phyloP scores from a whole-genome alignment of 2,113 vertebrate species.

The Rattus norvegicus region GRCr8 NC_086022.1:177981501-177982000 shows the following conservation, averaged over 20 bases:
- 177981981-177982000: neutral
- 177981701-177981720: neutral
- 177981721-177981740: slow-evolving; percentile 14
- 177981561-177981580: neutral
- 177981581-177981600: neutral
- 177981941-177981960: neutral
- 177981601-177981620: neutral
- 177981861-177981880: neutral
- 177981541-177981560: neutral
- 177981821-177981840: neutral
- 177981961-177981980: neutral
- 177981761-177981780: slow-evolving; percentile 26
- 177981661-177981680: slow-evolving; percentile 5
- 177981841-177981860: neutral
- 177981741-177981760: neutral
- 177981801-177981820: neutral
- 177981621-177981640: neutral
- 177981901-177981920: neutral
- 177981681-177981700: neutral
- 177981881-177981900: neutral
- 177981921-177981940: neutral
- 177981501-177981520: neutral
- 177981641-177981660: neutral
- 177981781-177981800: neutral
- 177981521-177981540: neutral